Evolutionary conservation across 2,888 invertebrate genomes (phyloP), one percentile per base, ranked within the genome.

Genomic region (Chymomyza fuscimana): DNA sequence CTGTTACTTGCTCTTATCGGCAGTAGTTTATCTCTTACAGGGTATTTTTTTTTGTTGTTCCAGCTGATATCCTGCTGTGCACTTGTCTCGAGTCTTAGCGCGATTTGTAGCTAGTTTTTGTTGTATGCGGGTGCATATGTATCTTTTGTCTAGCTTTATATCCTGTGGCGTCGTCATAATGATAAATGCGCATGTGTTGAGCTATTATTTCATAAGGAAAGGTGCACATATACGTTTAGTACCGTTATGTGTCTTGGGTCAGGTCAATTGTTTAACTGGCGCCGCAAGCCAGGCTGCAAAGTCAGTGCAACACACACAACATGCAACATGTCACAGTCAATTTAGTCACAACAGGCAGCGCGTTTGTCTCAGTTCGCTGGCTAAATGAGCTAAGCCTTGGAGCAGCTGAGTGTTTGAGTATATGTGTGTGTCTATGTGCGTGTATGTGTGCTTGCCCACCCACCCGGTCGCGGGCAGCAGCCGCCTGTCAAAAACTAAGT

Each of bases 401-500:
- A 80, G 79, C 80, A 80, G 78, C 10, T 36, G n/a, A 10, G 12
- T 46, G 40, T 46, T 1, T 46, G 40, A 6, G 12, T 46, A 4
- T 46, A 10, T 9, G 22, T 16, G 22, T 15, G 6, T 22, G 56
- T 32, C 4, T 50, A 4, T 58, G 54, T 68, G 40, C 64, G 22
- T 25, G 59, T 22, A 10, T 40, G 40, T 40, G 40, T 22, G 22
- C 32, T 25, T 25, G 82, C 69, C 80, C 80, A 80, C 80, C 80
- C 80, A 80, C 72, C 69, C 54, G 69, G 79, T 54, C 66, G 66
- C 50, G 19, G 61, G 64, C 29, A 29, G 22, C 64, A 12, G 32
- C 60, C 36, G 78, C 74, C 78, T 86, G 83, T 84, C 87, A 87
- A 79, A 73, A 70, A 72, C 79, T 77, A 82, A 85, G 82, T 88